Conservation (phyloP, 2,797 vertebrate species). For the Sebastolobus altivelis region DNA sequence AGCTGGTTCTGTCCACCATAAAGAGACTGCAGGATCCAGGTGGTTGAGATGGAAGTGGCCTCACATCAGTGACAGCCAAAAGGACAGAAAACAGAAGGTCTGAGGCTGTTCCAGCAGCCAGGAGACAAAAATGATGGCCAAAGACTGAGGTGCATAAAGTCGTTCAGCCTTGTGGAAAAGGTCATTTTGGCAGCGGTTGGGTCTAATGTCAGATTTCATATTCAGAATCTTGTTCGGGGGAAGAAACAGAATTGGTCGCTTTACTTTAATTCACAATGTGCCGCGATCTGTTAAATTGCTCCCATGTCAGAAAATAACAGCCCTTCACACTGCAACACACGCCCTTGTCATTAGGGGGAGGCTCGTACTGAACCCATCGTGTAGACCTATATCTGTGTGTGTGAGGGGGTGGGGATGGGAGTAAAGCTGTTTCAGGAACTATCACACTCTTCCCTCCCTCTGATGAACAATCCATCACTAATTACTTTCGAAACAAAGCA, state of each 20-base stretch:
- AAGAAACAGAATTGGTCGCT: conserved; percentile 44
- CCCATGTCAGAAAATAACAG: conserved; percentile 76
- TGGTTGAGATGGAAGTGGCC: neutral
- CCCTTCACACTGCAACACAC: conserved; percentile 71
- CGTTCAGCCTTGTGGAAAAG: conserved; percentile 37
- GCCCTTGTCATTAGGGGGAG: conserved; percentile 66
- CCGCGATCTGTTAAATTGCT: conserved; percentile 80
- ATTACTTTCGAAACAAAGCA: conserved; percentile 59
- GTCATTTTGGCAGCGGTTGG: conserved; percentile 50
- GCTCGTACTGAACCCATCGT: conserved; percentile 42
- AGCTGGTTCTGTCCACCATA: no score
- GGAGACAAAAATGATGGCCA: neutral
- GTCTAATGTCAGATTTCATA: conserved; percentile 60
- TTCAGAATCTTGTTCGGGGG: conserved; percentile 50
- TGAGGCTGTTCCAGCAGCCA: neutral
- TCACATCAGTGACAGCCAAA: neutral
- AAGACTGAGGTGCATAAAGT: conserved; percentile 28
- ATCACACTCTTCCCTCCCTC: conserved; percentile 39
- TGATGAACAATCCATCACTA: conserved; percentile 59
- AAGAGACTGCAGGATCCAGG: neutral
- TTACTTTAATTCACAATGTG: conserved; percentile 75
- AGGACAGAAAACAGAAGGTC: neutral
- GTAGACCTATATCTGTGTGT: neutral
- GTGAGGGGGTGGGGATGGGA: neutral
- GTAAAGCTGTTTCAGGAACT: conserved; percentile 43